These are phyloP conservation scores for Hypotaenidia okinawae DNA, from an alignment of 2,797 vertebrate species.

Conservation along the genomic window DNA sequence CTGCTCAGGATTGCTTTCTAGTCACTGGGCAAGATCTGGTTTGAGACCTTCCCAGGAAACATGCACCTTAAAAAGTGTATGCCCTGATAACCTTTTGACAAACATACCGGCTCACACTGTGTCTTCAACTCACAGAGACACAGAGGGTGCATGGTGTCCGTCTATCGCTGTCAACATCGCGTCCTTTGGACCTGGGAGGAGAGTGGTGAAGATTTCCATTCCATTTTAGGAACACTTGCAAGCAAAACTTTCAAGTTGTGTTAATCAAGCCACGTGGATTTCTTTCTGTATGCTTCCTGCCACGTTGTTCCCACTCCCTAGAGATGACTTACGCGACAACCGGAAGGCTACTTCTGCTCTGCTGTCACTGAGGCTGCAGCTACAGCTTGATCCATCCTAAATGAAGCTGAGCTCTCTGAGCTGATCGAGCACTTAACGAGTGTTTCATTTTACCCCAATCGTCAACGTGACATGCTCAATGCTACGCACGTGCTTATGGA, in stretches of 20 bases:
- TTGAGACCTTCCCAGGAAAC: constrained; percentile 23
- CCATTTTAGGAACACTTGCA: constrained; percentile 59
- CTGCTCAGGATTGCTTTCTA: constrained; percentile 58
- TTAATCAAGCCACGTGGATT: neutral
- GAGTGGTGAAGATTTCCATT: constrained; percentile 76
- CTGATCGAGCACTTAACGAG: neutral
- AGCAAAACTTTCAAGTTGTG: neutral
- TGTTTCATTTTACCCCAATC: neutral
- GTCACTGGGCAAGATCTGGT: neutral
- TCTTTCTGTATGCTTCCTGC: neutral
- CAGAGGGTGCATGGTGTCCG: neutral
- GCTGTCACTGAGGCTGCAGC: neutral
- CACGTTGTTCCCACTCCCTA: neutral
- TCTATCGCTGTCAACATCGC: constrained; percentile 71
- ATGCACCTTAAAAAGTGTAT: neutral
- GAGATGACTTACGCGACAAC: neutral
- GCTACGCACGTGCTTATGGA: neutral
- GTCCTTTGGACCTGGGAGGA: constrained; percentile 66
- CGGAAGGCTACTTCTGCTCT: neutral
- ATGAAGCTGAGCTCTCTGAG: neutral
- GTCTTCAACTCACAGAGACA: neutral
- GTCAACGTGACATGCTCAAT: neutral
- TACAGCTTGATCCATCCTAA: neutral
- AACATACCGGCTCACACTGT: neutral
- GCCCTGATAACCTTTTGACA: constrained; percentile 21